Base-by-base conservation (phyloP, 2,888 invertebrate species). In the Stenodema calcarata region DNA sequence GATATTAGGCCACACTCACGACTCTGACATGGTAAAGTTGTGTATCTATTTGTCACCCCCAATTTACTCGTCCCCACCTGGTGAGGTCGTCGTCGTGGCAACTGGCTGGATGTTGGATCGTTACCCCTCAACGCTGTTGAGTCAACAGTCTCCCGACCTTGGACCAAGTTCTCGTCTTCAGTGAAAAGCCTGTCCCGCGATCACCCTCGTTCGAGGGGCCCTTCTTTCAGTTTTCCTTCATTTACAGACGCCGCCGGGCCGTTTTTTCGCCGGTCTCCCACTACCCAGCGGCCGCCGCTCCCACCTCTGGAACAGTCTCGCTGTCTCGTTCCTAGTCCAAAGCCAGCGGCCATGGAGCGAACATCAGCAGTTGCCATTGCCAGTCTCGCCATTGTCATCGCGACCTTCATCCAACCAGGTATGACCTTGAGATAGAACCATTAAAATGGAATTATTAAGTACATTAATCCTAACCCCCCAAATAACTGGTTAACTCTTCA, bases 21-120 rank as follows among this genome's bases (percentile, higher is more conserved):
- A 73, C 35, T 35, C 35, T 35, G 35, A 18, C 6, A 35, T 14
- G 30, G 16, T 6, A 35, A 27, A 69, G 69, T 69, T 35, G 30
- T 73, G 35, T 73, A 35, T 73, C 35, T 30, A 41, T 41, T 41
- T 41, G 16, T 18, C 73, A 35, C 73, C 73, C 35, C 73, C 2
- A 30, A n/a, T n/a, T 35, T 73, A 35, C 7, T 35, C 30, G n/a
- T 35, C 73, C 73, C 41, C 41, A 30, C 41, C 44, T 41, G 78
- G 78, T 44, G 41, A 82, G 41, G 82, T 62, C 69, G 81, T 81
- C 23, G 82, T 42, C 69, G 4, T 14, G 69, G 82, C 35, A 18
- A 82, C 82, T 30, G 62, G n/a, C 69, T 41, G 82, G 69, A 82
- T 82, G 82, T 82, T 82, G 82, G 69, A 82, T 82, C 82, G 69